phyloP scores from a whole-genome alignment of 1,140 invertebrate species.

The Bombus confusus region DNA sequence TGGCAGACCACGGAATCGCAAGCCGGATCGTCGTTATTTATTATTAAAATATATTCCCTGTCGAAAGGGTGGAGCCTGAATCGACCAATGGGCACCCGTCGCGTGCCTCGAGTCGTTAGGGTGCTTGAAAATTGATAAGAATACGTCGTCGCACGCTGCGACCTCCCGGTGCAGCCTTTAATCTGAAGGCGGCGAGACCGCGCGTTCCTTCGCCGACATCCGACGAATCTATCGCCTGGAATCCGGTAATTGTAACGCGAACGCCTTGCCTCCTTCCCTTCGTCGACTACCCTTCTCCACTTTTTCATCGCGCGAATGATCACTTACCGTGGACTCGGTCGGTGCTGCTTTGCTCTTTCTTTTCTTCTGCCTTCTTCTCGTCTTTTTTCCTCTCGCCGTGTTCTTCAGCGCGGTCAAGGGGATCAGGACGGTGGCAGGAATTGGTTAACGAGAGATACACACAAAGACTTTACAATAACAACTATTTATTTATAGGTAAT shows the following conservation, averaged over 20 bases:
- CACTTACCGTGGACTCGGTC: neutral
- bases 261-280: neutral
- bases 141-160: slow-evolving; percentile 58
- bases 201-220: neutral
- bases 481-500: slow-evolving; percentile 83
- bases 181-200: slow-evolving; percentile 18
- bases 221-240: slow-evolving; percentile 42
- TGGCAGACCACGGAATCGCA: slow-evolving; percentile 1
- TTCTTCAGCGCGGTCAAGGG: neutral
- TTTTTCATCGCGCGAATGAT: neutral
- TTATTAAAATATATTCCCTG: slow-evolving; percentile 78
- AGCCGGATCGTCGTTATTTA: slow-evolving; percentile 74
- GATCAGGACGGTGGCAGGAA: neutral
- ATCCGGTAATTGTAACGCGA: slow-evolving; percentile 28
- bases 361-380: too few relatives aligned
- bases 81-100: slow-evolving; percentile 76
- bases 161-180: slow-evolving; percentile 25
- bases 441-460: neutral
- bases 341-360: too few relatives aligned
- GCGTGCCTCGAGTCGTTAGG: slow-evolving; percentile 79
- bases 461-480: slow-evolving; percentile 79
- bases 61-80: slow-evolving; percentile 77
- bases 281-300: neutral
- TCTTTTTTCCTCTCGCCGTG: neutral
- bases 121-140: slow-evolving; percentile 80